These are phyloP conservation scores for Anastrepha obliqua DNA, from an alignment of 1,140 invertebrate genomes.

Conservation along the genomic window DNA sequence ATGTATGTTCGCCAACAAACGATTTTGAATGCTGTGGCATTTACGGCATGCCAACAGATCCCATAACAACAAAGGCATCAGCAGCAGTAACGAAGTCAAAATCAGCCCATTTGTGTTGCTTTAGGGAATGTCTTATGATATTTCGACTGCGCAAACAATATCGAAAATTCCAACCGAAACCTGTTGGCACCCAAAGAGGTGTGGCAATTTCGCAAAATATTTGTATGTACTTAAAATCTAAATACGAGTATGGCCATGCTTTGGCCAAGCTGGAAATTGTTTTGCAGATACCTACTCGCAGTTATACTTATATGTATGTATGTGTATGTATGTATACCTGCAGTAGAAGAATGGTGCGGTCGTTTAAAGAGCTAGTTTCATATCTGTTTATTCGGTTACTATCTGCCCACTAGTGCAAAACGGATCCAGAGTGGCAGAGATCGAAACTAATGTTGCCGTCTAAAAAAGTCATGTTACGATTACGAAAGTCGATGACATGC, in stretches of 20 bases:
- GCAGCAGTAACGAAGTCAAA: neutral
- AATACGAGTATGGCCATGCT: neutral
- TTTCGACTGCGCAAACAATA: neutral
- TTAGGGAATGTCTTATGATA: neutral
- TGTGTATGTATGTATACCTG: neutral
- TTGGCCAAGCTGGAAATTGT: neutral
- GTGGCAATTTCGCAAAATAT: neutral
- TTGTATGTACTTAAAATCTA: neutral
- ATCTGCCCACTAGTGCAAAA: too few species aligned
- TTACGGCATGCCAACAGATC: conserved; percentile 2
- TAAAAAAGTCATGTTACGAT: too few species aligned
- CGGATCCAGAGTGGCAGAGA: too few species aligned
- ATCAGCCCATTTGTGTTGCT: neutral
- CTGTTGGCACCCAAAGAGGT: conserved; percentile 23
- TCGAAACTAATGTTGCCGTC: too few species aligned
- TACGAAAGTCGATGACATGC: too few species aligned
- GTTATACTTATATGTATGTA: neutral
- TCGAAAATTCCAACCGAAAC: conserved; percentile 18
- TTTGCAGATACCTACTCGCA: neutral
- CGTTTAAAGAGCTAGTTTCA: too few species aligned
- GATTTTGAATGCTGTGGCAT: conserved; percentile 42
- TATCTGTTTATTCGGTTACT: too few species aligned
- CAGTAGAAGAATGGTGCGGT: neutral
- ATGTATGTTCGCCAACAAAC: neutral
- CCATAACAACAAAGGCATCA: neutral